Conservation (phyloP, 2,797 vertebrate species). For the Tapirus indicus region DNA sequence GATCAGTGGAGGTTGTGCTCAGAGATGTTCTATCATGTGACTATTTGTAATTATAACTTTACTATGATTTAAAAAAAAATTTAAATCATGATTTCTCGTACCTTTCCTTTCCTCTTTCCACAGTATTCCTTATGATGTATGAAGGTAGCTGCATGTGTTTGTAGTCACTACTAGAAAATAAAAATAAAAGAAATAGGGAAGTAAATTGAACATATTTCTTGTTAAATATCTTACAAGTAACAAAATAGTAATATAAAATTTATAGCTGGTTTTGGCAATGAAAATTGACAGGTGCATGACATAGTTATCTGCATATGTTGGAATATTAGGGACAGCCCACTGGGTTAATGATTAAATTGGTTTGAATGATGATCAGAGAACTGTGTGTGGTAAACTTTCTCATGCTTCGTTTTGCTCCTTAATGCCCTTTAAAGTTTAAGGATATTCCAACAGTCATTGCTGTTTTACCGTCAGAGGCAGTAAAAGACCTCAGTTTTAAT, state of each 20-base stretch:
- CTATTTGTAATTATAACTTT: neutral
- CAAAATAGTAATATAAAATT: neutral
- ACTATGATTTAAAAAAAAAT: neutral
- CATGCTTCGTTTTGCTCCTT: neutral
- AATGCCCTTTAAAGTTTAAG: neutral
- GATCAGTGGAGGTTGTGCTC: neutral
- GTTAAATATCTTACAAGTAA: neutral
- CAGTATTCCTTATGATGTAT: neutral
- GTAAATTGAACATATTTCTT: neutral
- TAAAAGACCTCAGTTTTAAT: neutral
- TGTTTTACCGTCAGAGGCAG: neutral
- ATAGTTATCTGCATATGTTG: neutral
- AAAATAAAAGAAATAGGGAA: conserved; percentile 16
- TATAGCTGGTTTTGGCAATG: neutral
- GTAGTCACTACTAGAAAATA: neutral
- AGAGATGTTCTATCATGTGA: neutral
- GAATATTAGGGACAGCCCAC: neutral
- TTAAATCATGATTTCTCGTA: neutral
- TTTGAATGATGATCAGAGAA: neutral
- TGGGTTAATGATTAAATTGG: neutral
- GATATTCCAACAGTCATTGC: neutral
- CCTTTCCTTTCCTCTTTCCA: neutral
- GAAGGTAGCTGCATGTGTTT: neutral
- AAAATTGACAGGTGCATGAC: neutral
- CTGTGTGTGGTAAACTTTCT: neutral